These are phyloP conservation scores for Ianthella basta DNA, from an alignment of 37 sponge, comb jelly and placozoan genomes.

Conservation along the genomic window DNA sequence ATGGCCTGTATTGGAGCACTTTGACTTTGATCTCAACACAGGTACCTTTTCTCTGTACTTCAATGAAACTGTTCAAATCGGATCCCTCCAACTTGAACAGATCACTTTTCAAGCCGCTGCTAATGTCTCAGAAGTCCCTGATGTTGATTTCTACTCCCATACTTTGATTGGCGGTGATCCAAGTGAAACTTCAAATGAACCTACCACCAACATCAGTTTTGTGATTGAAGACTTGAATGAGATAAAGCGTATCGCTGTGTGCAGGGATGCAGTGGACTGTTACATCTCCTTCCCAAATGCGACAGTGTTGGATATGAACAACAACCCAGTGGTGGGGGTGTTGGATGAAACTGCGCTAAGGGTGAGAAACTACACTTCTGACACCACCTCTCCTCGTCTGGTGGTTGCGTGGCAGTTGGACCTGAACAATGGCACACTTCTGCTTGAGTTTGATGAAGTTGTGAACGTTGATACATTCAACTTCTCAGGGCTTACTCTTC, in stretches of 20 bases:
- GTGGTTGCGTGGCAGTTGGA: conserved; percentile 53
- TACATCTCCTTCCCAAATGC: conserved; percentile 48
- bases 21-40: conserved; percentile 71
- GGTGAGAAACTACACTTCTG: conserved; percentile 62
- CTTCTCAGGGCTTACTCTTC: conserved; percentile 72
- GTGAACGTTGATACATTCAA: conserved; percentile 71
- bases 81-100: conserved; percentile 36
- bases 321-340: conserved; percentile 31
- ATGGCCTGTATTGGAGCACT: conserved; percentile 64
- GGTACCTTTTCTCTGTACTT: conserved; percentile 74
- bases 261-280: conserved; percentile 46
- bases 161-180: conserved; percentile 44
- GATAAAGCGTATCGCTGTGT: conserved; percentile 61
- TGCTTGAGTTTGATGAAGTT: conserved; percentile 72
- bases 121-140: conserved; percentile 23
- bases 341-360: conserved; percentile 29
- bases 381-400: conserved; percentile 64
- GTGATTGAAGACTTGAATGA: conserved; percentile 71
- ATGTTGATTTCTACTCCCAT: conserved; percentile 15
- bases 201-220: conserved; percentile 48
- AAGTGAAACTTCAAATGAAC: conserved; percentile 31
- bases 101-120: conserved; percentile 64
- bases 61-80: conserved; percentile 73
- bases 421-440: conserved; percentile 72
- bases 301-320: conserved; percentile 52